Conservation (phyloP, 1,140 invertebrate species). For the Formica selysi region DNA sequence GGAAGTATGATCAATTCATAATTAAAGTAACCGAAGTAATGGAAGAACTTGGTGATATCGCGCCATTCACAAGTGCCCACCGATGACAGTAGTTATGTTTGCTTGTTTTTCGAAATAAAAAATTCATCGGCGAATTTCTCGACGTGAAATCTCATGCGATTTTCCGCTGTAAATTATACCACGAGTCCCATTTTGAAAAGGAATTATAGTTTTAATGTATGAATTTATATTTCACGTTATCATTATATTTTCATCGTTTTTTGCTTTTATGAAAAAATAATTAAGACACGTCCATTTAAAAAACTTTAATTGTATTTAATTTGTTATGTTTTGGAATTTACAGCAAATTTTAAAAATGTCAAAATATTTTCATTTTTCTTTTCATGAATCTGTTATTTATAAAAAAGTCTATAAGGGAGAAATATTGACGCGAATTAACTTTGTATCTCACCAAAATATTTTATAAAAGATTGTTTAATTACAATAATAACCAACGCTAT, state of each 20-base stretch:
- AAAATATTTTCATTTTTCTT: neutral
- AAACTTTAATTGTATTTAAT: no score
- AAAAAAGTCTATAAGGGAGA: neutral
- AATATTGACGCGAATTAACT: neutral
- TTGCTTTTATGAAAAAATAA: neutral
- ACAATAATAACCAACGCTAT: neutral
- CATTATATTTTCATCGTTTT: neutral
- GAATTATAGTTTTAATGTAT: slow-evolving; percentile 17
- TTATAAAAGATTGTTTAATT: neutral
- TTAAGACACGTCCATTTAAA: neutral
- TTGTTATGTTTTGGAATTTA: neutral
- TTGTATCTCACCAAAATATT: neutral
- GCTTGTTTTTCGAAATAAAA: slow-evolving; percentile 56
- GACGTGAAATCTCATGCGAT: slow-evolving; percentile 40
- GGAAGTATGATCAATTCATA: slow-evolving; percentile 80
- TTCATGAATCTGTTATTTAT: neutral
- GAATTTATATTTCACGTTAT: neutral
- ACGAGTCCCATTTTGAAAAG: neutral
- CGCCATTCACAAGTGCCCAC: slow-evolving; percentile 20
- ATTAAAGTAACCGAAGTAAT: slow-evolving; percentile 73
- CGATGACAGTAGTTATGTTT: slow-evolving; percentile 49
- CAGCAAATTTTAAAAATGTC: neutral
- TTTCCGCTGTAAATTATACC: slow-evolving; percentile 37
- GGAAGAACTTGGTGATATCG: slow-evolving; percentile 67
- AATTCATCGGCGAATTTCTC: slow-evolving; percentile 63